A percentile compares a stretch with the other conserved stretches of the same genome.
phyloP scores from a whole-genome alignment of 2,113 vertebrate species.

The Daubentonia madagascariensis region DNA sequence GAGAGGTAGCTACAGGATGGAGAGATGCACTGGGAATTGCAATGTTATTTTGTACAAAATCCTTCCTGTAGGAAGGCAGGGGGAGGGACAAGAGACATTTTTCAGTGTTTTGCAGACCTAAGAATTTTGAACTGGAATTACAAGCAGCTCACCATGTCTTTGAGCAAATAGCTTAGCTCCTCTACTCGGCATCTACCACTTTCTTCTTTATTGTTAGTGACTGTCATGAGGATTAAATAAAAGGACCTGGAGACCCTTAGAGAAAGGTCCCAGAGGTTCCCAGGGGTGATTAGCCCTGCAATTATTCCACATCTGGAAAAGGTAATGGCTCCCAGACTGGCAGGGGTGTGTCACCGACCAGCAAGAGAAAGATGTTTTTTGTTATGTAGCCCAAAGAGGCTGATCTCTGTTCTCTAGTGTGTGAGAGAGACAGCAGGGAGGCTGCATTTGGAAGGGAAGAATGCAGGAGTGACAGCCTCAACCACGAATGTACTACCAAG shows the following conservation, averaged over 20 bases:
- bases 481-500: rapidly evolving
- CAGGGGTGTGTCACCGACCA: background rate
- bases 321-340: constrained; percentile 37
- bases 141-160: background rate
- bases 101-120: background rate
- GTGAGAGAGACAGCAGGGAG: background rate
- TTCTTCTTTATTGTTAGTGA: constrained; percentile 7
- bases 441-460: background rate
- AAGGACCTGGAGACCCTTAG: background rate
- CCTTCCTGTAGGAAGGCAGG: constrained; percentile 7
- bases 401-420: background rate
- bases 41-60: constrained; percentile 19
- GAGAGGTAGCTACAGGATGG: background rate
- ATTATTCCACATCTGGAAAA: constrained; percentile 54
- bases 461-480: background rate
- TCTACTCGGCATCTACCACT: background rate
- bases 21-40: background rate
- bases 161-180: background rate
- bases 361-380: background rate
- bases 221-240: background rate
- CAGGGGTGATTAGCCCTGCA: background rate
- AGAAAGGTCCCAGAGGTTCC: background rate
- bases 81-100: background rate
- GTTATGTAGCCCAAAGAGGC: background rate
- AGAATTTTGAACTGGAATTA: background rate